Conservation (phyloP, 2,797 vertebrate genomes). For the Anolis apletophallus region DNA sequence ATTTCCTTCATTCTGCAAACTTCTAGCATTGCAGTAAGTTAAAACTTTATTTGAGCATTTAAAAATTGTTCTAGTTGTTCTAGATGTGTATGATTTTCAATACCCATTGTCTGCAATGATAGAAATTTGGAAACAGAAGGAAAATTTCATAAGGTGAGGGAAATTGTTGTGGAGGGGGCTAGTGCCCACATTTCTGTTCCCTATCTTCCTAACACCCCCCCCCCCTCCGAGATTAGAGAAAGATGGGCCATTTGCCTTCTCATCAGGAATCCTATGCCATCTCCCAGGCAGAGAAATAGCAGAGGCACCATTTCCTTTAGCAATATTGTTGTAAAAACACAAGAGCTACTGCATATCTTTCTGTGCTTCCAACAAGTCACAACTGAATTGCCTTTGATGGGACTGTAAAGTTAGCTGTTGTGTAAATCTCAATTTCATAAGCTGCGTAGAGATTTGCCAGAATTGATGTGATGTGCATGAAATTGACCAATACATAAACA, state of each 20-base stretch:
- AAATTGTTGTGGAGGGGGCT: too few species aligned
- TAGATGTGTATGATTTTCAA: too few species aligned
- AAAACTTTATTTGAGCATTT: too few species aligned
- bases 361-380: not conserved
- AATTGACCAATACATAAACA: conserved; percentile 22
- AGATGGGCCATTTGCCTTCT: not conserved
- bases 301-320: not conserved
- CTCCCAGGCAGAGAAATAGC: not conserved
- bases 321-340: not conserved
- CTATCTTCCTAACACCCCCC: too few species aligned
- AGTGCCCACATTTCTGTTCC: too few species aligned
- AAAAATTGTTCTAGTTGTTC: too few species aligned
- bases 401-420: not conserved
- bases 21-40: too few species aligned
- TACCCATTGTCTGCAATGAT: too few species aligned
- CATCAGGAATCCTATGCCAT: not conserved
- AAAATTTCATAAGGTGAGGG: too few species aligned
- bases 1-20: too few species aligned
- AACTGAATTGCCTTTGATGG: not conserved
- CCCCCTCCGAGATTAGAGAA: too few species aligned
- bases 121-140: too few species aligned
- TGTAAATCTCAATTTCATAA: conserved; percentile 26
- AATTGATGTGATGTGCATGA: conserved; percentile 17
- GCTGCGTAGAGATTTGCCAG: conserved; percentile 7
- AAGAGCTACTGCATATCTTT: not conserved